Evolutionary conservation across 2,113 vertebrate species (phyloP).

Genomic region (Protomyctophum bolini): DNA sequence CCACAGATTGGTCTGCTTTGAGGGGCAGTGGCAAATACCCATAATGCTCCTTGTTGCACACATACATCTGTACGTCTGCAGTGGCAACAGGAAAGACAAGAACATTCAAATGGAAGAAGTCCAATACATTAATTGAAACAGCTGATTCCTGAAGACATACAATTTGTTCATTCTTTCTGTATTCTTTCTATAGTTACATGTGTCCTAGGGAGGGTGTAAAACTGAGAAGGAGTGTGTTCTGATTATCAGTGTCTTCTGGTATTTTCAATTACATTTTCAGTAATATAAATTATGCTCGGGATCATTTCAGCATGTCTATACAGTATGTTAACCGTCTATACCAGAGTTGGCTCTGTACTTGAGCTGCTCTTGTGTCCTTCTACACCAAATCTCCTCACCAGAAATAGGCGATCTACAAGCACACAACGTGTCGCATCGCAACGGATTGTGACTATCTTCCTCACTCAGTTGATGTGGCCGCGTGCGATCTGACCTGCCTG

Average conservation of each 20-base stretch:
- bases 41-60: conserved; percentile 87
- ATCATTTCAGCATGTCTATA: too few relatives aligned
- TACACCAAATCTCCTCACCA: too few relatives aligned
- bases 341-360: too few relatives aligned
- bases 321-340: too few relatives aligned
- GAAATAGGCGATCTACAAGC: too few relatives aligned
- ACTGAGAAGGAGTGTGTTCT: not conserved
- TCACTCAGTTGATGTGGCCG: too few relatives aligned
- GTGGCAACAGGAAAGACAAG: not conserved
- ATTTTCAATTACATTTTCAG: too few relatives aligned
- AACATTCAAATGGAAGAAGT: not conserved
- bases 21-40: conserved; percentile 87
- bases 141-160: not conserved
- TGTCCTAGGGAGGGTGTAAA: not conserved
- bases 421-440: too few relatives aligned
- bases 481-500: conserved; percentile 79
- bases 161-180: not conserved
- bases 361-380: too few relatives aligned
- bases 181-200: not conserved
- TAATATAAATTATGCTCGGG: too few relatives aligned
- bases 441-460: too few relatives aligned
- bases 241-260: too few relatives aligned
- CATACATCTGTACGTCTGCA: conserved; percentile 82
- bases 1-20: conserved; percentile 78
- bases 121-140: not conserved